Evolutionary conservation across 2,797 vertebrate species (phyloP).

Genomic region (Alfaro cultratus): DNA sequence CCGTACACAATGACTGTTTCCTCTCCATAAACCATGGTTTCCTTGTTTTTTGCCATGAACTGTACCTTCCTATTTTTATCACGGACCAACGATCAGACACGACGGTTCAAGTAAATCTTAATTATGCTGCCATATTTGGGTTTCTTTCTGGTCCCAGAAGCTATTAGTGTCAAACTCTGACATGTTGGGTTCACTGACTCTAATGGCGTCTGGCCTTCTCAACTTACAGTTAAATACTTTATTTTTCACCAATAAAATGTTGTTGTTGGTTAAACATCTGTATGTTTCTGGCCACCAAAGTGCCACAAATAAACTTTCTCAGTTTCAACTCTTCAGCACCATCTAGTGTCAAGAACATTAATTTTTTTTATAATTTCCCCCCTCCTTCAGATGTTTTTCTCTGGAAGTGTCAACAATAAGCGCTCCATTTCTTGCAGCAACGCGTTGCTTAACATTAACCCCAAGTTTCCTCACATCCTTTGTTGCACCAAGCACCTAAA

Average conservation of each 20-base stretch:
- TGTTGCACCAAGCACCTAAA: constrained; percentile 74
- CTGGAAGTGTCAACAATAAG: not conserved
- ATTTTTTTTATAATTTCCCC: not conserved
- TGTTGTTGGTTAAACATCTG: not conserved
- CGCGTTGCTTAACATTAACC: not conserved
- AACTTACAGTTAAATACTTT: not conserved
- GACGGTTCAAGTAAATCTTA: constrained; percentile 64
- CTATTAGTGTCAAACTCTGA: not conserved
- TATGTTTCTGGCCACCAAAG: not conserved
- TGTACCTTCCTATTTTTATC: constrained; percentile 50
- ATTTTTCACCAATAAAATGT: not conserved
- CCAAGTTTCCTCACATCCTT: constrained; percentile 44
- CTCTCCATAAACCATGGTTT: constrained; percentile 1
- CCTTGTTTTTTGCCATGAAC: constrained; percentile 43
- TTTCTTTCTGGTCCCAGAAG: constrained; percentile 33
- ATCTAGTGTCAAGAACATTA: constrained; percentile 29
- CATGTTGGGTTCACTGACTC: not conserved
- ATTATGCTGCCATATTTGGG: constrained; percentile 47
- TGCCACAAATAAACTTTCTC: not conserved
- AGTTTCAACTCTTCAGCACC: constrained; percentile 19
- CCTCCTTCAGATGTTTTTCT: not conserved
- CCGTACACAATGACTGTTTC: constrained; percentile 10
- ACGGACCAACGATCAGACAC: constrained; percentile 49
- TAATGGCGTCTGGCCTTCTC: not conserved
- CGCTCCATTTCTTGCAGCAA: constrained; percentile 24